Evolutionary conservation across 1,140 invertebrate genomes (phyloP).

Genomic region (Ceratosolen fusciceps): DNA sequence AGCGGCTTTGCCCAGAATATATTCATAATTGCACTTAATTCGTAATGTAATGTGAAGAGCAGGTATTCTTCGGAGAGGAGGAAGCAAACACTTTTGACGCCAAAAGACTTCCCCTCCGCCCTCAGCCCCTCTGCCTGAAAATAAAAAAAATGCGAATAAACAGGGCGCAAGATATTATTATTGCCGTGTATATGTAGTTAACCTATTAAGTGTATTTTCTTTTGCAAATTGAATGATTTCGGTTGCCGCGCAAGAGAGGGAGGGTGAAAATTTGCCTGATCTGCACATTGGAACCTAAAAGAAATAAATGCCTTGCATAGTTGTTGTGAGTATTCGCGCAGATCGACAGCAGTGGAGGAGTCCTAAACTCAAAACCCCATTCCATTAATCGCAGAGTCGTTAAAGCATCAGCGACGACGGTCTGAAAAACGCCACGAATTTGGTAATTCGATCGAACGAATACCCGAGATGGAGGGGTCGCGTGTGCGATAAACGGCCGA

Average conservation of each 20-base stretch:
- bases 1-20: too few relatives aligned
- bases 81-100: too few relatives aligned
- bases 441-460: constrained; percentile 45
- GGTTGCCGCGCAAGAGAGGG: constrained; percentile 19
- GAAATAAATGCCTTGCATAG: constrained; percentile 45
- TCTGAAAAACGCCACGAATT: constrained; percentile 46
- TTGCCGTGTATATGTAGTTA: too few relatives aligned
- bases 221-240: constrained; percentile 39
- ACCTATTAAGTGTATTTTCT: not conserved
- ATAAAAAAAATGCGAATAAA: constrained; percentile 24
- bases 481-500: constrained; percentile 29
- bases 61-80: too few relatives aligned
- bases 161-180: constrained; percentile 3
- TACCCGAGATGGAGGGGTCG: constrained; percentile 34
- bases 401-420: constrained; percentile 28
- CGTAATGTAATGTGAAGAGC: too few relatives aligned
- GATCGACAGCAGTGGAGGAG: not conserved
- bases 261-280: constrained; percentile 34
- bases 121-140: too few relatives aligned
- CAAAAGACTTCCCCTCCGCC: too few relatives aligned
- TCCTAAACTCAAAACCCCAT: constrained; percentile 40
- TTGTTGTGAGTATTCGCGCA: constrained; percentile 40
- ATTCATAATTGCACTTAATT: too few relatives aligned
- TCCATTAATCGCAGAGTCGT: constrained; percentile 46
- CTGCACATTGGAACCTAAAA: constrained; percentile 44